Evolutionary conservation across 2,113 vertebrate species (phyloP).

Genomic region (Synchiropus splendidus): DNA sequence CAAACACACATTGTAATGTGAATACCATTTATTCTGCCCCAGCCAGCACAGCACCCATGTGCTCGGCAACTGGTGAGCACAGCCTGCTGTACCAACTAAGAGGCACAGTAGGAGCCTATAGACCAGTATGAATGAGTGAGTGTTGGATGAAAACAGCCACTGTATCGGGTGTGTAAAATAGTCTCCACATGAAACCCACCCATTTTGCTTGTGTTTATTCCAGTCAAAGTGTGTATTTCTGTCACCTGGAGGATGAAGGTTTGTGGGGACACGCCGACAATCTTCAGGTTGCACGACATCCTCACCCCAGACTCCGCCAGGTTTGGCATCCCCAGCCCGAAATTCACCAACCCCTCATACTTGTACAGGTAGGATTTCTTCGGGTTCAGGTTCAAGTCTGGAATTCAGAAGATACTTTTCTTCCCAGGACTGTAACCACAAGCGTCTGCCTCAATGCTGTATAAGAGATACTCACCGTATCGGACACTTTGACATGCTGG

Average conservation of each 20-base stretch:
- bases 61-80: too few species aligned
- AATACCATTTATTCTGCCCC: too few species aligned
- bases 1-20: too few species aligned
- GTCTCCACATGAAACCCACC: background rate
- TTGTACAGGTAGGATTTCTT: slow-evolving; percentile 63
- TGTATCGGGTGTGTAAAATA: too few species aligned
- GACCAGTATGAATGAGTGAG: too few species aligned
- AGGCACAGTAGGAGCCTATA: too few species aligned
- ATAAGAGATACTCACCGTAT: slow-evolving; percentile 57
- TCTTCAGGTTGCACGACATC: slow-evolving; percentile 52
- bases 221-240: background rate
- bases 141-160: too few species aligned
- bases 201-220: background rate
- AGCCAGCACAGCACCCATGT: too few species aligned
- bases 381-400: slow-evolving; percentile 52
- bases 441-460: background rate
- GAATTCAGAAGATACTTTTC: slow-evolving; percentile 10
- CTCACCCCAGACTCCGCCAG: slow-evolving; percentile 52
- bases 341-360: slow-evolving; percentile 57
- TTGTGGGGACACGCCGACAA: slow-evolving; percentile 39
- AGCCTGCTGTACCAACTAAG: too few species aligned
- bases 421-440: background rate
- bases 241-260: slow-evolving; percentile 60
- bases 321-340: slow-evolving; percentile 52
- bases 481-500: slow-evolving; percentile 50